Base-by-base conservation (phyloP, 37 sponge, comb jelly and placozoan species). In the Hexactinellida sp. region DNA sequence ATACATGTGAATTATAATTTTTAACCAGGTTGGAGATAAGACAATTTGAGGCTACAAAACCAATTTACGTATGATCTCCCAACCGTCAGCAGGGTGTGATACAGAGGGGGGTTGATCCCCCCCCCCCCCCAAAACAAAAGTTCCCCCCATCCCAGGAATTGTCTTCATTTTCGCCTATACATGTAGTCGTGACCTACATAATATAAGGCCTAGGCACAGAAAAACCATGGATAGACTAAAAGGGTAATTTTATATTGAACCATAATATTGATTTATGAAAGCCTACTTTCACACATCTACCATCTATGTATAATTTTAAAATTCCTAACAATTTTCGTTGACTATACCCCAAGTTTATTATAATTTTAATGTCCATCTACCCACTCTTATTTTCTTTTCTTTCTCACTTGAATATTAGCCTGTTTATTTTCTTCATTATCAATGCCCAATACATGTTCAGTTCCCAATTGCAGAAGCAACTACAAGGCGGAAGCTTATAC, bases 261-360 rank as follows among this genome's bases (percentile, higher is more conserved):
- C 76, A 63, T 63, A 63, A 63, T 63, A 63, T 63, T n/a, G n/a
- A n/a, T n/a, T n/a, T n/a, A n/a, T n/a, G n/a, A n/a, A n/a, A n/a
- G n/a, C n/a, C n/a, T n/a, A n/a, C n/a, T 63, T 63, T 63, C 76
- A 63, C 76, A 63, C 76, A 63, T 63, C 25, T 63, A 25, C 3
- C 13, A 7, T 23, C 13, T n/a, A 21, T 63, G 13, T 63, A 63
- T 7, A 21, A 21, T 25, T 63, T 63, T 23, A 63, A 21, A 21
- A 21, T 63, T 21, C 3, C 13, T 63, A 23, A 63, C 21, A 63
- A 63, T 63, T 63, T 63, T 63, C 76, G 76, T 63, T 63, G n/a
- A n/a, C n/a, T n/a, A n/a, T n/a, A n/a, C n/a, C n/a, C n/a, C n/a
- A n/a, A n/a, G n/a, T n/a, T 41, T 41, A 41, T 41, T 41, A 16